Evolutionary conservation across 2,888 invertebrate species (phyloP).

Genomic region (Xanthia icteritia): DNA sequence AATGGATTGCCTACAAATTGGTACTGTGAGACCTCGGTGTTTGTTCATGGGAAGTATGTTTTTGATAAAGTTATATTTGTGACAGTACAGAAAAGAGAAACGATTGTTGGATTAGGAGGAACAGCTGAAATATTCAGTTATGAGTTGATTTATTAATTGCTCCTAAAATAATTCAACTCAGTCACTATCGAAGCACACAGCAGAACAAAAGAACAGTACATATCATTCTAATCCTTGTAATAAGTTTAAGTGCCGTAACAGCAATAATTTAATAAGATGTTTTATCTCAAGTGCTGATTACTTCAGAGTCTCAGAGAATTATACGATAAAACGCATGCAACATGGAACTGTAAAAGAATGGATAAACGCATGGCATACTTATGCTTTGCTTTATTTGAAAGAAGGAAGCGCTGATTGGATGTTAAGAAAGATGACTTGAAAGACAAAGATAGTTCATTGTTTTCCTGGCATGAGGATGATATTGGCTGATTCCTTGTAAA

Average conservation of each 20-base stretch:
- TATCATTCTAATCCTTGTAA: background rate
- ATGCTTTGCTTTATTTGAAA: slow-evolving; percentile 19
- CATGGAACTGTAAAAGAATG: slow-evolving; percentile 14
- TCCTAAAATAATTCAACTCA: background rate
- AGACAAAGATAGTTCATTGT: slow-evolving; percentile 4
- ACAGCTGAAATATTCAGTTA: background rate
- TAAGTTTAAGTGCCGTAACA: background rate
- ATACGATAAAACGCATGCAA: slow-evolving; percentile 10
- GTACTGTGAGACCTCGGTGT: background rate
- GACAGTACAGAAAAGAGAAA: background rate
- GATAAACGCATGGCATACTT: background rate
- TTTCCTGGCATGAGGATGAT: background rate
- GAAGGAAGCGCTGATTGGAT: background rate
- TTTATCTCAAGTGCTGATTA: slow-evolving; percentile 21
- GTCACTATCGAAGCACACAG: background rate
- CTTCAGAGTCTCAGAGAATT: background rate
- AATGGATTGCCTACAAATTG: background rate
- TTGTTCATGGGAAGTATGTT: background rate
- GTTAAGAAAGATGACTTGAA: slow-evolving; percentile 22
- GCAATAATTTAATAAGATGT: slow-evolving; percentile 2
- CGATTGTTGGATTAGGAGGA: background rate
- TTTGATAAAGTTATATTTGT: background rate
- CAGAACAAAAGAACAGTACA: background rate
- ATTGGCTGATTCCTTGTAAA: background rate
- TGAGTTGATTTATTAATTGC: background rate